Conservation (phyloP, 2,888 invertebrate species). For the Drosophila melanocephala region DNA sequence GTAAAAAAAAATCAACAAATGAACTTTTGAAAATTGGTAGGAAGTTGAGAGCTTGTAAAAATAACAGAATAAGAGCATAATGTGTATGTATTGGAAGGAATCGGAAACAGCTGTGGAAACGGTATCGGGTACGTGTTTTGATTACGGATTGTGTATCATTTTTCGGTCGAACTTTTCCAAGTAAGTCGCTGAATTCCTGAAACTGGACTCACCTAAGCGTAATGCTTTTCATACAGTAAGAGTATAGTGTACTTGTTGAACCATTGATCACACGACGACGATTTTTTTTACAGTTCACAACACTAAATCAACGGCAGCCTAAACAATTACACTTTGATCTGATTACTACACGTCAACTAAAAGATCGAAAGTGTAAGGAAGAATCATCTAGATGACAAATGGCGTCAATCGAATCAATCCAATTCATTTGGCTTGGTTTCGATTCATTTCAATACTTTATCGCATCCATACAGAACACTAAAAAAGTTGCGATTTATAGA, state of each 20-base stretch:
- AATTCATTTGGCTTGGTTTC: conserved; percentile 6
- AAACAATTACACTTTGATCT: conserved; percentile 15
- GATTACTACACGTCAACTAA: conserved; percentile 7
- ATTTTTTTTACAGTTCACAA: conserved; percentile 20
- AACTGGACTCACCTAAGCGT: conserved; percentile 38
- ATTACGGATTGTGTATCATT: conserved; percentile 39
- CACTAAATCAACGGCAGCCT: conserved; percentile 33
- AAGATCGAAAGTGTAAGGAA: conserved; percentile 7
- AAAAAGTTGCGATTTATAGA: conserved; percentile 16
- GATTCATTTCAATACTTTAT: conserved; percentile 30
- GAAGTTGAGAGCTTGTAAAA: conserved; percentile 23
- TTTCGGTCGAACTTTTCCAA: conserved; percentile 13
- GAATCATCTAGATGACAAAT: conserved; percentile 6
- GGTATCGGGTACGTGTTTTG: conserved; percentile 37
- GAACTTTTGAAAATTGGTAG: conserved; percentile 31
- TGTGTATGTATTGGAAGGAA: conserved; percentile 53
- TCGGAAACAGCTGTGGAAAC: conserved; percentile 49
- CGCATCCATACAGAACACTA: conserved; percentile 60
- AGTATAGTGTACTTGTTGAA: background rate
- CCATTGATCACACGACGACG: conserved; percentile 17
- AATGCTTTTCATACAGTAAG: conserved; percentile 6
- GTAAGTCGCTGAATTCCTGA: background rate
- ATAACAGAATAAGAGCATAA: conserved; percentile 20
- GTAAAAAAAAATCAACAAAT: conserved; percentile 14
- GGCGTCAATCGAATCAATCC: conserved; percentile 23